Percentiles rank a stretch among this genome's conserved stretches.
phyloP scores from a whole-genome alignment of 2,888 invertebrate species.

The Hirtodrosophila duncani region DNA sequence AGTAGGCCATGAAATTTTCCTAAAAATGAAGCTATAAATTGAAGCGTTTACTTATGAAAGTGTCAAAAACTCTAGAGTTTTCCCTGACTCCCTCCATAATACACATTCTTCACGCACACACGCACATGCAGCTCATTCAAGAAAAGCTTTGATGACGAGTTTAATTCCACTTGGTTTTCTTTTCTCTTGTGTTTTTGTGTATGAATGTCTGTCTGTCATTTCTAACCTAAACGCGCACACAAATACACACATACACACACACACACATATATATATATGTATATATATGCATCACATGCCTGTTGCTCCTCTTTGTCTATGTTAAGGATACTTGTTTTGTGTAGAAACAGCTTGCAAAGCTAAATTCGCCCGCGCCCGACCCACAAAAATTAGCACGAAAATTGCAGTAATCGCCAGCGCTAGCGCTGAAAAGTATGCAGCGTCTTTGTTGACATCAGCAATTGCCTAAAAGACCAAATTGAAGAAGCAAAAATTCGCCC shows the following conservation, averaged over 20 bases:
- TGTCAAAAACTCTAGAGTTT: too few species aligned
- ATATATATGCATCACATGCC: constrained; percentile 24
- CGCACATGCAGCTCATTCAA: constrained; percentile 52
- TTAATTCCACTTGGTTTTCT: constrained; percentile 21
- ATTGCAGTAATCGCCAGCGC: constrained; percentile 16
- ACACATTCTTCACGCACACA: constrained; percentile 11
- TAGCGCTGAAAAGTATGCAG: constrained; percentile 28
- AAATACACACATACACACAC: constrained; percentile 13
- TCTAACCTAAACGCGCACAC: constrained; percentile 2
- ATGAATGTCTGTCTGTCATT: constrained; percentile 23
- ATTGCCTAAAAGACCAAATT: constrained; percentile 1
- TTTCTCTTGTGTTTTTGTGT: neutral
- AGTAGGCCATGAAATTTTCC: too few species aligned
- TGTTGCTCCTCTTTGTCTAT: constrained; percentile 1
- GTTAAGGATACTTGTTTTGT: constrained; percentile 47
- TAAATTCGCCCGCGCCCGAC: constrained; percentile 33
- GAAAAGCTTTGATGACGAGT: constrained; percentile 25
- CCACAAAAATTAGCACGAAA: constrained; percentile 1
- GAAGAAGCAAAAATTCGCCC: neutral
- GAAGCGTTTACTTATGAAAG: too few species aligned
- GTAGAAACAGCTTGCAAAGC: constrained; percentile 51
- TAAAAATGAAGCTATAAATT: too few species aligned
- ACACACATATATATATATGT: constrained; percentile 1
- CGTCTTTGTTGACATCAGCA: too few species aligned
- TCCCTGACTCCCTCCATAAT: too few species aligned